phyloP scores from a whole-genome alignment of 2,888 invertebrate genomes.

The Theristus sp. region DNA sequence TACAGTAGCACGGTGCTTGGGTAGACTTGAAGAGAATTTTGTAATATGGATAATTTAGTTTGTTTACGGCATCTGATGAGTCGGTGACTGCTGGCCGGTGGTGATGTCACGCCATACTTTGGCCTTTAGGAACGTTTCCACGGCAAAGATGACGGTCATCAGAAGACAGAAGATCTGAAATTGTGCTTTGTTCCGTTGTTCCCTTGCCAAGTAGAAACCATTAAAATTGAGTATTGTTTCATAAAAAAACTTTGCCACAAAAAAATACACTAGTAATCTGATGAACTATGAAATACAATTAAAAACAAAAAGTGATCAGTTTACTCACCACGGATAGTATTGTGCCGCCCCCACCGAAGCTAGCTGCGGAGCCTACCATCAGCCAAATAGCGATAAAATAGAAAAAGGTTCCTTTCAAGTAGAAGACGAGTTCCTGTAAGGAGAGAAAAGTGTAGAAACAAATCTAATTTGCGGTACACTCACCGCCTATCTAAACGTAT shows the following conservation, averaged over 20 bases:
- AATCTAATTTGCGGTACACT: too few species aligned
- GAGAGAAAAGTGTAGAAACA: background rate
- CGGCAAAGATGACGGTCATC: slow-evolving; percentile 22
- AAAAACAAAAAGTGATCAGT: background rate
- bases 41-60: too few species aligned
- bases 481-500: too few species aligned
- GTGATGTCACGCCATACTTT: slow-evolving; percentile 17
- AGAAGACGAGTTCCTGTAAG: slow-evolving; percentile 23
- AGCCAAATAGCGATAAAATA: slow-evolving; percentile 26
- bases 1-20: too few species aligned
- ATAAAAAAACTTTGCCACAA: background rate
- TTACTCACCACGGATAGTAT: background rate
- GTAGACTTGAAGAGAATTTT: too few species aligned
- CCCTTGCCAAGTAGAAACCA: too few species aligned
- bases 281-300: background rate
- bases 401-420: slow-evolving; percentile 24
- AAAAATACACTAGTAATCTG: background rate
- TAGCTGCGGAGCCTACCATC: slow-evolving; percentile 25
- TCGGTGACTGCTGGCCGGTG: background rate
- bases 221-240: background rate
- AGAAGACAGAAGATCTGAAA: slow-evolving; percentile 23
- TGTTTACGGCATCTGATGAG: background rate
- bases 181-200: background rate
- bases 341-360: slow-evolving; percentile 21
- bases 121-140: slow-evolving; percentile 23